Evolutionary conservation across 1,140 invertebrate species (phyloP).

Genomic region (Dinoponera quadriceps): DNA sequence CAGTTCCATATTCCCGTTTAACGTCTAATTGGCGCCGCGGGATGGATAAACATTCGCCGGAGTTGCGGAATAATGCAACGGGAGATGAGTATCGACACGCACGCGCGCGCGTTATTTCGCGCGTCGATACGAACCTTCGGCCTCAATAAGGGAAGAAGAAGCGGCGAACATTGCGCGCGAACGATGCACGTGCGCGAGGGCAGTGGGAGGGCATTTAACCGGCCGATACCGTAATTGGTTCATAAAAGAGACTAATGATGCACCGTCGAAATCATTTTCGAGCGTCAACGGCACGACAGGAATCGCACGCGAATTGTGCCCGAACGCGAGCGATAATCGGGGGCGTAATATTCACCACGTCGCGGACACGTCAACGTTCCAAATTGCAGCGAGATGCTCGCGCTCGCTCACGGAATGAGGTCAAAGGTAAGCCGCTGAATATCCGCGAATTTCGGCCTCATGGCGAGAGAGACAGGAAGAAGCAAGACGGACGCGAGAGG

Average conservation of each 20-base stretch:
- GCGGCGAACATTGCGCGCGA: too few species aligned
- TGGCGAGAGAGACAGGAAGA: not conserved
- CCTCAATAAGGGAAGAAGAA: not conserved
- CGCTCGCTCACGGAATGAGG: not conserved
- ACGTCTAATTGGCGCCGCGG: conserved; percentile 17
- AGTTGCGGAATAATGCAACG: conserved; percentile 3
- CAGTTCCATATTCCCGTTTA: conserved; percentile 43
- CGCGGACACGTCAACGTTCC: not conserved
- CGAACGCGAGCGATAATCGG: not conserved
- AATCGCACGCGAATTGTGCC: not conserved
- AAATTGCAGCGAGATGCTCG: not conserved
- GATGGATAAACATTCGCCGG: conserved; percentile 32
- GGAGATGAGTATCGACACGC: not conserved
- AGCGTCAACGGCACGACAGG: not conserved
- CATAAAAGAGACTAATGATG: conserved; percentile 6
- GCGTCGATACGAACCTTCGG: conserved; percentile 24
- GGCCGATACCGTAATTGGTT: not conserved
- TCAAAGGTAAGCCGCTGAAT: not conserved
- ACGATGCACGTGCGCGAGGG: not conserved
- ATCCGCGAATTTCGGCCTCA: not conserved
- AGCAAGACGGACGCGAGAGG: conserved; percentile 25
- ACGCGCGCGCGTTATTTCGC: conserved; percentile 20
- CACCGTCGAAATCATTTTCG: not conserved
- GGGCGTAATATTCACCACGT: too few species aligned
- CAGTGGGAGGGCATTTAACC: not conserved